Percentiles rank a stretch among this genome's conserved stretches.
phyloP scores from a whole-genome alignment of 2,888 invertebrate species.

The Gerris lacustris region DNA sequence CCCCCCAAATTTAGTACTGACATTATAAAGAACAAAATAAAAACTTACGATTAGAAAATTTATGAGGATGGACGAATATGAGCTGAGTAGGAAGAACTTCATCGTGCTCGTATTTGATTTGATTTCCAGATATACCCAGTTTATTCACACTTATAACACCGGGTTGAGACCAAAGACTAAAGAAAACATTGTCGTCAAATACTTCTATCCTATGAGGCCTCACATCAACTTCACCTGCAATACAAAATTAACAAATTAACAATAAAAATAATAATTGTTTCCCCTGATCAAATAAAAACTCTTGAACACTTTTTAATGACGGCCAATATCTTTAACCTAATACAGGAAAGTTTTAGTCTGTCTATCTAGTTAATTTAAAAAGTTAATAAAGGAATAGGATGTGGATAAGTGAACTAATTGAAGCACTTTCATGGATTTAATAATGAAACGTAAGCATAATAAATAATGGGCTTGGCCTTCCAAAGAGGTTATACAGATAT shows the following conservation, averaged over 20 bases:
- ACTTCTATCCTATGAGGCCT: constrained; percentile 56
- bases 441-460: no score
- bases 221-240: background rate
- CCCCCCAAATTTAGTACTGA: no score
- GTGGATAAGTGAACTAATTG: no score
- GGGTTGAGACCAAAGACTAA: constrained; percentile 47
- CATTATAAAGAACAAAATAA: background rate
- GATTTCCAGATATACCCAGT: constrained; percentile 37
- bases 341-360: no score
- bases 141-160: constrained; percentile 40
- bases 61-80: background rate
- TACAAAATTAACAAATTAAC: constrained; percentile 22
- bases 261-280: background rate
- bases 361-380: no score
- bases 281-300: no score
- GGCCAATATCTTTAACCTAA: no score
- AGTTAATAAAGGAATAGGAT: no score
- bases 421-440: no score
- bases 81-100: background rate
- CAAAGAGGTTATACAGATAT: no score
- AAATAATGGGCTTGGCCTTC: no score
- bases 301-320: no score
- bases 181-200: constrained; percentile 57
- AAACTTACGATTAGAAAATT: constrained; percentile 32
- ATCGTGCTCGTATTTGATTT: constrained; percentile 32